phyloP scores from a whole-genome alignment of 1,140 invertebrate genomes.

The Papilio glaucus region DNA sequence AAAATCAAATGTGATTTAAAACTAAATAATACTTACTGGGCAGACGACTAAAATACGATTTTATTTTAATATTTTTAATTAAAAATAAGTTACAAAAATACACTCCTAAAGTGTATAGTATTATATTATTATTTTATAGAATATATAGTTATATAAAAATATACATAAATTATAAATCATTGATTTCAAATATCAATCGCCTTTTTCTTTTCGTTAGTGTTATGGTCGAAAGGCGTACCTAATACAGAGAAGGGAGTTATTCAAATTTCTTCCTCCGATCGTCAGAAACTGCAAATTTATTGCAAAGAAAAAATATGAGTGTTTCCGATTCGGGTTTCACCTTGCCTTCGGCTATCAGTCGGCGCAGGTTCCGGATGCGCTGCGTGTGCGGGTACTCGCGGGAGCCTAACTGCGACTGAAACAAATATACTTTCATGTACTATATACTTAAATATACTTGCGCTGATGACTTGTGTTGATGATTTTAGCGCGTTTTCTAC shows the following conservation, averaged over 20 bases:
- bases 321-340: constrained; percentile 76
- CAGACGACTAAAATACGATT: too few species aligned
- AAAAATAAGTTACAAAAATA: constrained; percentile 11
- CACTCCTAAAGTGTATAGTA: neutral
- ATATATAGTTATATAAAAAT: too few species aligned
- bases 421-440: constrained; percentile 38
- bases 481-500: neutral
- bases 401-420: constrained; percentile 53
- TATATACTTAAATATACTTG: neutral
- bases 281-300: constrained; percentile 80
- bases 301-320: constrained; percentile 82
- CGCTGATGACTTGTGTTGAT: neutral
- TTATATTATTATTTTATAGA: too few species aligned
- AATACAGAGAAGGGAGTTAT: neutral
- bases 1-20: too few species aligned
- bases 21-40: too few species aligned
- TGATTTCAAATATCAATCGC: neutral
- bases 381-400: constrained; percentile 80
- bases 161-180: constrained; percentile 16
- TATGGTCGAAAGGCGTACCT: neutral
- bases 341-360: constrained; percentile 75
- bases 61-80: neutral
- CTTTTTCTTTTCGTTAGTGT: neutral
- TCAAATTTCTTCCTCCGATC: constrained; percentile 63
- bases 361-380: constrained; percentile 75